phyloP scores from a whole-genome alignment of 2,797 vertebrate genomes.

The Bovichtus diacanthus region DNA sequence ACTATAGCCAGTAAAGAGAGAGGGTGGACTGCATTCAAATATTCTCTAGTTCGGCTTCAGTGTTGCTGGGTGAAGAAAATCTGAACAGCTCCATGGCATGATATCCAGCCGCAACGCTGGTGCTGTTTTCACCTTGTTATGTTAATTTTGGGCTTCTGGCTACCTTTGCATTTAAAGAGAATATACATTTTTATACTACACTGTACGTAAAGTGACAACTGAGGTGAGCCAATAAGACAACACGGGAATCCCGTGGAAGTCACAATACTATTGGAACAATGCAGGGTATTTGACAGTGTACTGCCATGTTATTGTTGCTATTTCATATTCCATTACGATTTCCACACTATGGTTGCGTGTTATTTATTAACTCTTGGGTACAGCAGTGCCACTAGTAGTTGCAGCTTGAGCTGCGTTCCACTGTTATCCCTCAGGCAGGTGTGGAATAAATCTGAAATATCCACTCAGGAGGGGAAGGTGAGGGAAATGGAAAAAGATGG shows the following conservation, averaged over 20 bases:
- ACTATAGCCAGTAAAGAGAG: background rate
- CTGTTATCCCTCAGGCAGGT: constrained; percentile 58
- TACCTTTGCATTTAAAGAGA: background rate
- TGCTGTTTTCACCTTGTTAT: too few species aligned
- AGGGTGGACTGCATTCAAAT: background rate
- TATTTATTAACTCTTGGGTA: constrained; percentile 66
- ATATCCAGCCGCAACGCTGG: too few species aligned
- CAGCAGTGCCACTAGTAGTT: constrained; percentile 43
- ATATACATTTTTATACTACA: too few species aligned
- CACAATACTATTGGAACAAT: too few species aligned
- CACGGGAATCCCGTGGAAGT: too few species aligned
- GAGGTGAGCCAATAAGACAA: background rate
- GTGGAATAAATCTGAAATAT: constrained; percentile 63
- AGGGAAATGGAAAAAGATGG: constrained; percentile 48
- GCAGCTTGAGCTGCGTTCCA: constrained; percentile 50
- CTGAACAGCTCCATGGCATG: too few species aligned
- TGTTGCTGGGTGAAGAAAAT: too few species aligned
- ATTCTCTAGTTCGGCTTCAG: too few species aligned
- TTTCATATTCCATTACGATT: constrained; percentile 65
- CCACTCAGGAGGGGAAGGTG: constrained; percentile 50
- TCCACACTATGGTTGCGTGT: constrained; percentile 60
- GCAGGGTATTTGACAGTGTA: background rate
- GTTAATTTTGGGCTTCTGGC: background rate
- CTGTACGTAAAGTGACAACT: background rate
- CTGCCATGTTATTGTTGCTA: constrained; percentile 24